phyloP scores from a whole-genome alignment of 2,888 invertebrate species.

The Smittia sp. region DNA sequence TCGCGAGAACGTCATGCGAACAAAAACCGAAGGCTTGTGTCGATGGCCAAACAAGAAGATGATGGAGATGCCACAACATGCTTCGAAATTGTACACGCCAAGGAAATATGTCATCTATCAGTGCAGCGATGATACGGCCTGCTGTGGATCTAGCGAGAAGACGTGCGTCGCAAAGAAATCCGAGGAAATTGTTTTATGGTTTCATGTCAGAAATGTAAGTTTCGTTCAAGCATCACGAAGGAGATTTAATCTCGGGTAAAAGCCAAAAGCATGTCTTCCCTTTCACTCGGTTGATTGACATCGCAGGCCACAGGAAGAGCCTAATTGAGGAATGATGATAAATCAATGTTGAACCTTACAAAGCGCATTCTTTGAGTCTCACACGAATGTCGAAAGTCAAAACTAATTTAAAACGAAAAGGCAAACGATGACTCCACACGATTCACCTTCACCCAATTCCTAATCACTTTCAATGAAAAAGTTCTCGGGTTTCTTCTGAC shows the following conservation, averaged over 20 bases:
- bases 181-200: background rate
- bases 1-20: slow-evolving; percentile 10
- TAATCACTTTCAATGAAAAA: background rate
- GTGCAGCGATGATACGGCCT: slow-evolving; percentile 32
- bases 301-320: slow-evolving; percentile 2
- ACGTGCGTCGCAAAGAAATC: slow-evolving; percentile 30
- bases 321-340: slow-evolving; percentile 2
- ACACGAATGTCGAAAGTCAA: background rate
- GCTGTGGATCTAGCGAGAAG: slow-evolving; percentile 1
- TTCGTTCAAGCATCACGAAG: background rate
- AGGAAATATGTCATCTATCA: slow-evolving; percentile 26
- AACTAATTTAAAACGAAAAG: slow-evolving; percentile 1
- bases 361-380: background rate
- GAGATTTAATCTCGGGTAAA: no score
- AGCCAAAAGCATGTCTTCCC: background rate
- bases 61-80: slow-evolving; percentile 24
- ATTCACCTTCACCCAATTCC: background rate
- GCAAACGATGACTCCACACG: slow-evolving; percentile 12
- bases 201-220: slow-evolving; percentile 28
- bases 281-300: slow-evolving; percentile 18
- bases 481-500: background rate
- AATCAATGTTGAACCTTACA: background rate
- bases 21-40: slow-evolving; percentile 15
- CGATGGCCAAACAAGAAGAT: slow-evolving; percentile 27
- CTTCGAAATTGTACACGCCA: slow-evolving; percentile 26